A percentile compares a stretch with the other conserved stretches of the same genome.
These are phyloP conservation scores for Drosophila serrata DNA, from an alignment of 1,140 invertebrate species.

Conservation along the genomic window DNA sequence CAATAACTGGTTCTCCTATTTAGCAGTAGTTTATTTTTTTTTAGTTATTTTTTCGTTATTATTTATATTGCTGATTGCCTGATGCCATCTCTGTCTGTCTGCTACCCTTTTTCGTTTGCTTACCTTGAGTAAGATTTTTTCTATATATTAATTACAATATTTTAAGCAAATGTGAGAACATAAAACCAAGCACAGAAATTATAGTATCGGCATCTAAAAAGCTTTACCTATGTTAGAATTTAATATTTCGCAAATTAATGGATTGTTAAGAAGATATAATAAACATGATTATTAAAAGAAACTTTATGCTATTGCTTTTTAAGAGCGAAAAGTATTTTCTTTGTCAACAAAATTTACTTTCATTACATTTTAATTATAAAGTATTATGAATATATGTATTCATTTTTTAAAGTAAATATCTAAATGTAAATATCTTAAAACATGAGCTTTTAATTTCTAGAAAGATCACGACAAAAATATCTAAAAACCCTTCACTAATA, in stretches of 20 bases:
- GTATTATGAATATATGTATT: no score
- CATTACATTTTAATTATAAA: no score
- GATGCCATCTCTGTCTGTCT: slow-evolving; percentile 19
- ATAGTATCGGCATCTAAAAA: not conserved
- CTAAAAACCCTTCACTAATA: not conserved
- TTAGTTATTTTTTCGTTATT: slow-evolving; percentile 45
- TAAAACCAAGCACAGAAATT: slow-evolving; percentile 4
- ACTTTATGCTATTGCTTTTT: no score
- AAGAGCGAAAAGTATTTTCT: no score
- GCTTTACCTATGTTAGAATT: not conserved
- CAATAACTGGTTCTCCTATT: slow-evolving; percentile 79
- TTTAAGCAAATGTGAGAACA: slow-evolving; percentile 50
- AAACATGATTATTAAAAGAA: not conserved
- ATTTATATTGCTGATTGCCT: slow-evolving; percentile 46
- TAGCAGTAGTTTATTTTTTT: slow-evolving; percentile 47
- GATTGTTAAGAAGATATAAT: not conserved
- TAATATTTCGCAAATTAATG: not conserved
- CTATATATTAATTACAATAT: slow-evolving; percentile 61
- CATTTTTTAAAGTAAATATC: no score
- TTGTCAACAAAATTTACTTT: no score
- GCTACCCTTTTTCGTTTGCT: slow-evolving; percentile 59
- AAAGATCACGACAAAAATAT: not conserved
- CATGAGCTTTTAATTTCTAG: not conserved
- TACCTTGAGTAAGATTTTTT: slow-evolving; percentile 61
- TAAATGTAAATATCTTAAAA: not conserved